These are phyloP conservation scores for Leptoteleia sp. DNA, from an alignment of 1,140 invertebrate species.

Conservation along the genomic window DNA sequence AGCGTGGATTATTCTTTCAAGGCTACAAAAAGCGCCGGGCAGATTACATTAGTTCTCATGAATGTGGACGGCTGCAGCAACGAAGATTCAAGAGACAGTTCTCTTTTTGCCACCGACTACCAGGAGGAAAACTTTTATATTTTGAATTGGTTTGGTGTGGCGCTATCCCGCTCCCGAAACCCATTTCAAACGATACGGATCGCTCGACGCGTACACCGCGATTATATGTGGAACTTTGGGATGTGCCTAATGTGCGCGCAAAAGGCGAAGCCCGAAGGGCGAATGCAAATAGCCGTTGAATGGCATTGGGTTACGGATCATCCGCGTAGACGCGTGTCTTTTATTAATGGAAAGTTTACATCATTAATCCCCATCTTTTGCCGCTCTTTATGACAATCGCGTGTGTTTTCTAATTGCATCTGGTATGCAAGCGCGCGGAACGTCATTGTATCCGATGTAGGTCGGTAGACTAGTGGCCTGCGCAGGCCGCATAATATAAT, in stretches of 20 bases:
- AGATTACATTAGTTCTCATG: slow-evolving; percentile 25
- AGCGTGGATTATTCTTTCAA: slow-evolving; percentile 19
- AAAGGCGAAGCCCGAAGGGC: too few species aligned
- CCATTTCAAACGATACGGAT: neutral
- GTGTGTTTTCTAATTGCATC: slow-evolving; percentile 74
- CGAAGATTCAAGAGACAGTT: slow-evolving; percentile 2
- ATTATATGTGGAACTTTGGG: too few species aligned
- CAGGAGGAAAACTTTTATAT: slow-evolving; percentile 4
- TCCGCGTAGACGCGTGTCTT: neutral
- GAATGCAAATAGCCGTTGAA: too few species aligned
- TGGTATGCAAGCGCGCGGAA: slow-evolving; percentile 51
- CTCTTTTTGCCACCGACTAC: neutral
- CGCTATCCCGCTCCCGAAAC: too few species aligned
- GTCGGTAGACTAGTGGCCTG: slow-evolving; percentile 70
- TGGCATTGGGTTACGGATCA: neutral
- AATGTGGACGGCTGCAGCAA: slow-evolving; percentile 1
- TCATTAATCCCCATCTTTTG: slow-evolving; percentile 62
- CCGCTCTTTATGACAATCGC: slow-evolving; percentile 61
- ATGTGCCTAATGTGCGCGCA: too few species aligned
- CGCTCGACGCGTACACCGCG: too few species aligned
- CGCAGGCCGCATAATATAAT: slow-evolving; percentile 73
- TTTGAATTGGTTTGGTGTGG: slow-evolving; percentile 2
- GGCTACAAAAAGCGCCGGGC: slow-evolving; percentile 4
- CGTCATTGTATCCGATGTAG: slow-evolving; percentile 75
- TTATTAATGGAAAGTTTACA: slow-evolving; percentile 17